Base-by-base conservation (phyloP, 2,113 vertebrate species). In the Pholis gunnellus region DNA sequence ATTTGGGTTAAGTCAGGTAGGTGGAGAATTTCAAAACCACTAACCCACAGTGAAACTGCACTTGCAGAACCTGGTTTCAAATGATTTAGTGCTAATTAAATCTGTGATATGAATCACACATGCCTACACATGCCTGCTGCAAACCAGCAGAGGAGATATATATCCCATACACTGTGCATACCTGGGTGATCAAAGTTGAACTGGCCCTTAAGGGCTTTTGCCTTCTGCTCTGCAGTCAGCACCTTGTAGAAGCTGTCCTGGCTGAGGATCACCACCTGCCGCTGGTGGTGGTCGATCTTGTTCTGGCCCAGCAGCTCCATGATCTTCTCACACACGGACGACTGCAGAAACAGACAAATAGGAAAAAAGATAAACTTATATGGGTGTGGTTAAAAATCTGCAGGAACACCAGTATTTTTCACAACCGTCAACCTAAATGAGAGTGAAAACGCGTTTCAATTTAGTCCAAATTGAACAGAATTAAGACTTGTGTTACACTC, bases 171-270 rank as follows among this genome's bases (percentile, higher is more conserved):
- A 56, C n/a, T 0, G 29, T 18, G 20, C 42, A 68, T 95, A 99
- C 98, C 98, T 91, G 98, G 98, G 93, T 99, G 98, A 92, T 99
- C 98, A 75, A 99, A 99, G 94, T 99, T 99, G 95, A 97, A 99
- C 85, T 99, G 98, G 88, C 98, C 98, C 93, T 97, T 99, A n/a
- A 95, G 87, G 0, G 97, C 98, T 91, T 98, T 99, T 91, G 96
- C 95, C 89, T 99, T 99, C 95, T 99, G 98, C 88, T 99, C 98
- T 0, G 96, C 92, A 10, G 97, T 99, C 64, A 99, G 96, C 86
- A 97, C 97, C 0, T 95, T 95, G 93, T 99, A 99, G 95, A 99
- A 99, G 93, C 98, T 99, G 90, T 99, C 98, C 86, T 99, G 98
- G 92, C 98, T 99, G 79, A 99, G 95, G n/a, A 98, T 99, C 65